A percentile compares a stretch with the other conserved stretches of the same genome.
phyloP scores from a whole-genome alignment of 2,888 invertebrate species.

The Polydrusus pterygomalis region DNA sequence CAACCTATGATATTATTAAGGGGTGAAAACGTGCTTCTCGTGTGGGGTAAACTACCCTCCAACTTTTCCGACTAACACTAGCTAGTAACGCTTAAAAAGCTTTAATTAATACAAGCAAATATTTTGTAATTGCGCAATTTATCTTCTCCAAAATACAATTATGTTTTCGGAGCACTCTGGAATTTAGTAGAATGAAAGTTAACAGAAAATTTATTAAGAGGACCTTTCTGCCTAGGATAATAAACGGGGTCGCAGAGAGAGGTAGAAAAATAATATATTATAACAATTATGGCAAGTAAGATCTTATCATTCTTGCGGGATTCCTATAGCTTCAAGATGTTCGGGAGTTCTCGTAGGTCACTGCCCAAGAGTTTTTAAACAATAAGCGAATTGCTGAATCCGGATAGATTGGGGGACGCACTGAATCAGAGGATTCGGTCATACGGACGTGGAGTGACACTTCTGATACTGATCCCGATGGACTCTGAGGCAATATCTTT shows the following conservation, averaged over 20 bases:
- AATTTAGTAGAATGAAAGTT: constrained; percentile 51
- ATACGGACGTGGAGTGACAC: no score
- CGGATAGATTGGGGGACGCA: no score
- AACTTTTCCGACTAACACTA: constrained; percentile 22
- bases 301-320: background rate
- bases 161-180: constrained; percentile 48
- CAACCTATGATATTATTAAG: constrained; percentile 21
- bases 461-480: no score
- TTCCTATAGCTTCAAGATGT: no score
- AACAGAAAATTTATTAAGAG: constrained; percentile 51
- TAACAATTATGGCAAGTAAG: background rate
- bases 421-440: no score
- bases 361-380: no score
- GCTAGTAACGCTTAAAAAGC: constrained; percentile 27
- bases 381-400: no score
- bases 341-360: no score
- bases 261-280: constrained; percentile 16
- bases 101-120: constrained; percentile 51
- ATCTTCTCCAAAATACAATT: constrained; percentile 51
- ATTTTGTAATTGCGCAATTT: constrained; percentile 52
- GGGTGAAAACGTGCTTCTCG: constrained; percentile 20
- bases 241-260: constrained; percentile 2
- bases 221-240: constrained; percentile 28
- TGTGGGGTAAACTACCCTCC: constrained; percentile 21
- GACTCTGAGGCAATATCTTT: no score